These are phyloP conservation scores for Malthinus flaveolus DNA, from an alignment of 2,888 invertebrate species.

Conservation along the genomic window DNA sequence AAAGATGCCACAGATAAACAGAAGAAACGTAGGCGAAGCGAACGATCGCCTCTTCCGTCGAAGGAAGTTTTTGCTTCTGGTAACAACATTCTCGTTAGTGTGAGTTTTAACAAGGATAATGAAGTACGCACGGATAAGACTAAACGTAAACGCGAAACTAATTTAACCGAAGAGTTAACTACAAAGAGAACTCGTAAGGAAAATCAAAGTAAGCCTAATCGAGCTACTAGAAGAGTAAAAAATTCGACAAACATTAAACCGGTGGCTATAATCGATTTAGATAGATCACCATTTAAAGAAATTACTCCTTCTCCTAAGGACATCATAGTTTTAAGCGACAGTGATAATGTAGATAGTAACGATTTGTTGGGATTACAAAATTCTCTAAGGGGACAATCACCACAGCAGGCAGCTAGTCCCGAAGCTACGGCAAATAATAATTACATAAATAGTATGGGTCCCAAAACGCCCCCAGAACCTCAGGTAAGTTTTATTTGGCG, in stretches of 20 bases:
- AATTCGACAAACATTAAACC: constrained; percentile 63
- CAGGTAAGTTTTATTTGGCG: constrained; percentile 50
- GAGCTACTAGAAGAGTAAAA: constrained; percentile 43
- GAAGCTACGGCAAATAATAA: constrained; percentile 40
- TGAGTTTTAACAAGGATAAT: constrained; percentile 80
- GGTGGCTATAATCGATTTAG: constrained; percentile 83
- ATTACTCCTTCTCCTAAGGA: constrained; percentile 79
- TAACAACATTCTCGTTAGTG: constrained; percentile 90
- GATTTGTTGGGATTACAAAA: constrained; percentile 33
- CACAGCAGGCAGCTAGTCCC: constrained; percentile 44
- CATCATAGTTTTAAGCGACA: constrained; percentile 82
- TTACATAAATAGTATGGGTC: constrained; percentile 58
- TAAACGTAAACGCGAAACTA: constrained; percentile 50
- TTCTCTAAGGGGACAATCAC: constrained; percentile 38
- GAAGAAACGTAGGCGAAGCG: constrained; percentile 51
- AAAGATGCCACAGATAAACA: constrained; percentile 46
- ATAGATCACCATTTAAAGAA: constrained; percentile 83
- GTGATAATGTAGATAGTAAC: constrained; percentile 60
- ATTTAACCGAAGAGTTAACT: constrained; percentile 36
- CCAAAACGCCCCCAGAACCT: constrained; percentile 77
- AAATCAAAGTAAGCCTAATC: constrained; percentile 41
- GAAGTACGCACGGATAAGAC: constrained; percentile 48
- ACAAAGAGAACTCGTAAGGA: constrained; percentile 53
- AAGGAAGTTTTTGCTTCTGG: constrained; percentile 93
- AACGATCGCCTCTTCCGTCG: constrained; percentile 66